These are phyloP conservation scores for Sinocyclocheilus anshuiensis DNA, from an alignment of 2,113 vertebrate species.

Conservation along the genomic window DNA sequence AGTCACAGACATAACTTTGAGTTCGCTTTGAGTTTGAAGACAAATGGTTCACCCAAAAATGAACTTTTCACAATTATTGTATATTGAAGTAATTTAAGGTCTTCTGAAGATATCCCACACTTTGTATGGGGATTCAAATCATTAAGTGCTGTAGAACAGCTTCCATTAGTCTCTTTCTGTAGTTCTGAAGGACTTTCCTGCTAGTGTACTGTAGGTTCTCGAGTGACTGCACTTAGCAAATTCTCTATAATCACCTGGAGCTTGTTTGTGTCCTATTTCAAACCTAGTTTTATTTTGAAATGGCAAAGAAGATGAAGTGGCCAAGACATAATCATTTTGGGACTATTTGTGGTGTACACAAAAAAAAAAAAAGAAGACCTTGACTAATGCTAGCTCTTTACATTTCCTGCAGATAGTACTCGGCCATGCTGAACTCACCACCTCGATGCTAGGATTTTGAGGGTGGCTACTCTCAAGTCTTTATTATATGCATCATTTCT, in stretches of 20 bases:
- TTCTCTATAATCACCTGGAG: background rate
- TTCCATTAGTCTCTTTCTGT: background rate
- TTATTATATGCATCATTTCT: too few relatives aligned
- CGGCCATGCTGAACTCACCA: too few relatives aligned
- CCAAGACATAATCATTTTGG: background rate
- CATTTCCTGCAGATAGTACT: too few relatives aligned
- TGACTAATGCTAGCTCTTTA: background rate
- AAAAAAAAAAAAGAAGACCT: background rate
- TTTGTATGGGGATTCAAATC: too few relatives aligned
- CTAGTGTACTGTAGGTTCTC: background rate
- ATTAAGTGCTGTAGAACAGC: background rate
- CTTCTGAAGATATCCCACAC: background rate
- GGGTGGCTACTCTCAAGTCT: too few relatives aligned
- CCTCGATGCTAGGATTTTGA: too few relatives aligned
- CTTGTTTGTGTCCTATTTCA: background rate
- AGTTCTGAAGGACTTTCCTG: background rate
- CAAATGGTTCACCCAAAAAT: background rate
- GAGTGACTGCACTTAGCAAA: conserved; percentile 8
- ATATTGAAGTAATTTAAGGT: background rate
- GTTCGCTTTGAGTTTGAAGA: background rate
- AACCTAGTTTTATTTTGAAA: background rate
- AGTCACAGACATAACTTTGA: background rate
- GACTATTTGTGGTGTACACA: background rate
- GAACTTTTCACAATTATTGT: background rate
- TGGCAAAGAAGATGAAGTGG: background rate